These are phyloP conservation scores for Smithornis capensis DNA, from an alignment of 2,113 vertebrate species.

Conservation along the genomic window DNA sequence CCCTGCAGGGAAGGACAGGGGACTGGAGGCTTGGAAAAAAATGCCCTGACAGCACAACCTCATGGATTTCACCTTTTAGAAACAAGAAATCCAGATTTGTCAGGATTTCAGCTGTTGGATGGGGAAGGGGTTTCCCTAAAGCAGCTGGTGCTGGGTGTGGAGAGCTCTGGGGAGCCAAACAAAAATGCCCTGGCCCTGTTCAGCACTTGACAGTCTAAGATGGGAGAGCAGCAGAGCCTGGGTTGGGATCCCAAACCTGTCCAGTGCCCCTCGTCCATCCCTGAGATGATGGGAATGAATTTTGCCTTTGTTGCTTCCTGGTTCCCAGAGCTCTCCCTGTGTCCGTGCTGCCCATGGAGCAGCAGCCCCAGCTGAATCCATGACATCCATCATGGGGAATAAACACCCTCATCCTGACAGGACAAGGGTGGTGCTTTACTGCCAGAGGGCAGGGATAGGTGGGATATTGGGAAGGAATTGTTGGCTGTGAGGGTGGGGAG, in stretches of 20 bases:
- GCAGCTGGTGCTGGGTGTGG: neutral
- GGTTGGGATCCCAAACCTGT: neutral
- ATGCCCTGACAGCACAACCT: neutral
- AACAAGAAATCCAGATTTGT: neutral
- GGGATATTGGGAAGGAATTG: neutral
- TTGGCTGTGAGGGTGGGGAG: rapidly evolving
- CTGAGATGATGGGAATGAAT: neutral
- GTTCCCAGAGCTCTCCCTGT: neutral
- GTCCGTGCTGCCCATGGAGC: neutral
- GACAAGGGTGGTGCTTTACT: neutral
- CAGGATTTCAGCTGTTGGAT: neutral
- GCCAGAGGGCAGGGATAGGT: rapidly evolving
- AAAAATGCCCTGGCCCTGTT: neutral
- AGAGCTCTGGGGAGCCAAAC: neutral
- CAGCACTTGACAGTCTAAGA: neutral
- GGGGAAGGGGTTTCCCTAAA: neutral
- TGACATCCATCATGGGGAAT: neutral
- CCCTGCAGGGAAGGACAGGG: neutral
- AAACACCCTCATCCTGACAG: neutral
- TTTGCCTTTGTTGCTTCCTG: rapidly evolving
- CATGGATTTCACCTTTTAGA: neutral
- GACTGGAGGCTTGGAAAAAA: neutral
- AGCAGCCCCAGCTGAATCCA: neutral
- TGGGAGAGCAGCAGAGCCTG: neutral
- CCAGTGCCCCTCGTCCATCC: rapidly evolving